These are phyloP conservation scores for Cyclophora punctaria DNA, from an alignment of 2,888 invertebrate species.

Conservation along the genomic window DNA sequence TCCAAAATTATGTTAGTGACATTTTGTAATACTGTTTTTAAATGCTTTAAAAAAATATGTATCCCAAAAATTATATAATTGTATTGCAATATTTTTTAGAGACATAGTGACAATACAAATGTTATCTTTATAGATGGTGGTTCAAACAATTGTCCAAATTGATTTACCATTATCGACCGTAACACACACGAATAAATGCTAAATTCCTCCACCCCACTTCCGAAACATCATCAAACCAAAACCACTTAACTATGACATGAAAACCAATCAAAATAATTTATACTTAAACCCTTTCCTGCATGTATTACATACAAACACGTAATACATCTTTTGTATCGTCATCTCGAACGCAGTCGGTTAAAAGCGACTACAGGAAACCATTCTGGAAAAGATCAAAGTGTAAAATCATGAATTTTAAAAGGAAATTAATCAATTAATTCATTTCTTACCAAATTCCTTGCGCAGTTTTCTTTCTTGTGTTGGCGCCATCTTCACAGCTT, in stretches of 20 bases:
- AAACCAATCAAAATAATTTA: background rate
- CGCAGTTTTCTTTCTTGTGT: slow-evolving; percentile 24
- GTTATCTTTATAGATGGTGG: too few species aligned
- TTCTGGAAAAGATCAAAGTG: slow-evolving; percentile 67
- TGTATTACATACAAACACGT: slow-evolving; percentile 49
- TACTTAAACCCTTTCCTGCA: background rate
- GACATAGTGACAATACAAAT: too few species aligned
- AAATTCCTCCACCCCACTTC: too few species aligned
- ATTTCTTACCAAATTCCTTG: slow-evolving; percentile 35
- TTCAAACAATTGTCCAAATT: too few species aligned
- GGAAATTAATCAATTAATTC: slow-evolving; percentile 17
- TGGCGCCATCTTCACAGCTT: slow-evolving; percentile 15
- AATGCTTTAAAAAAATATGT: too few species aligned
- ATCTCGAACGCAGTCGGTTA: slow-evolving; percentile 1
- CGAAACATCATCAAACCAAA: background rate
- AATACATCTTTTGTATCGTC: slow-evolving; percentile 11
- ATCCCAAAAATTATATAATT: too few species aligned
- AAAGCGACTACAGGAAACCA: slow-evolving; percentile 11
- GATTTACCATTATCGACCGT: too few species aligned
- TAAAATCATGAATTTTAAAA: slow-evolving; percentile 43
- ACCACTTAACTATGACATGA: background rate
- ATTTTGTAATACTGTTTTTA: too few species aligned
- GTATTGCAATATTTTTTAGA: too few species aligned
- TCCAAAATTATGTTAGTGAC: too few species aligned
- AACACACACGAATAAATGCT: too few species aligned